Base-by-base conservation (phyloP, 1,140 invertebrate genomes). In the Drosophila sucinea region DNA sequence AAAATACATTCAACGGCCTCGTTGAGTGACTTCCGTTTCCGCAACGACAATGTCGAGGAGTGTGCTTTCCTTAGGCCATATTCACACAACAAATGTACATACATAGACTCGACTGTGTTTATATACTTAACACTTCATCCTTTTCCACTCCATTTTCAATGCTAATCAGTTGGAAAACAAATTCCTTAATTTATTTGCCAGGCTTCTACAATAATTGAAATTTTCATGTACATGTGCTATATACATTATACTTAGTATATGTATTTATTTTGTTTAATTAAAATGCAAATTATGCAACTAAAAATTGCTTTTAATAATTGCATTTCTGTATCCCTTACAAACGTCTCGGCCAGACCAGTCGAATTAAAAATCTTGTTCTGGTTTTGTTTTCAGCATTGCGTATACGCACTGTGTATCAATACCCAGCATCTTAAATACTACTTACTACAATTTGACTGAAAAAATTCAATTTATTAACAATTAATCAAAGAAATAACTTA, bases 1-100 rank as follows among this genome's bases (percentile, higher is more conserved):
- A 7, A 35, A 62, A 47, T 73, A 69, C 67, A 60, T 27, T 51
- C 30, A 70, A 44, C 70, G 67, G 67, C 67, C 2, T 38, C 68
- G 68, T 83, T 70, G 80, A 89, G 77, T 89, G 80, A 87, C 77
- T 87, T 87, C 84, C 83, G 83, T 58, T 87, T 87, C 83, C 84
- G 83, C 60, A 69, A 58, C 62, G 71, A 44, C 64, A 64, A 40
- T 40, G 71, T 11, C 55, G 41, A 77, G 65, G 54, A 60, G 66
- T 35, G n/a, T 7, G 6, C 30, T 11, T 41, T 3, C 23, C 25
- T 29, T 30, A 17, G 32, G 25, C 4, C 51, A 40, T 51, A 17
- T 44, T n/a, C n/a, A 41, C 4, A 25, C 23, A 47, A 27, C 23
- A 47, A 7, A 33, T 35, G 17, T 57, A 17, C 32, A 35, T 64